Percentiles rank a stretch among this genome's conserved stretches.
These are phyloP conservation scores for Stictonetta naevosa DNA, from an alignment of 2,113 vertebrate genomes.

Conservation along the genomic window DNA sequence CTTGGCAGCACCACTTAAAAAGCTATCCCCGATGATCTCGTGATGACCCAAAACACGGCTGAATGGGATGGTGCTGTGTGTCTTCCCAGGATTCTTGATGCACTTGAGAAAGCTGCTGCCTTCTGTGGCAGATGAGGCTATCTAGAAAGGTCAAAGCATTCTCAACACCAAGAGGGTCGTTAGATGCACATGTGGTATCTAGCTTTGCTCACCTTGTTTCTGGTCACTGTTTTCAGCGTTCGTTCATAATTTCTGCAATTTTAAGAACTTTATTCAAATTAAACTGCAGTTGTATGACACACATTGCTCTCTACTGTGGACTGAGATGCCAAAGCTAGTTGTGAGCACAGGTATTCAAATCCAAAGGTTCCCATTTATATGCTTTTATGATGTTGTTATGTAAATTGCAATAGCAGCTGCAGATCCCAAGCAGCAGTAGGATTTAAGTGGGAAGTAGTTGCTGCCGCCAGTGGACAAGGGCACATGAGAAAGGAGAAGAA, in stretches of 20 bases:
- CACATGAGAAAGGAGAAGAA: not conserved
- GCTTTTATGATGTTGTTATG: not conserved
- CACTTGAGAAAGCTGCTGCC: no score
- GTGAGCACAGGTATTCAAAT: not conserved
- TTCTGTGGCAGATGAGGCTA: no score
- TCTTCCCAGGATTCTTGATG: not conserved
- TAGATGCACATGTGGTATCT: no score
- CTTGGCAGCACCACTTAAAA: not conserved
- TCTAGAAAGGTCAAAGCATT: not conserved
- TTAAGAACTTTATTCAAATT: not conserved
- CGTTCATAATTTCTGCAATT: not conserved
- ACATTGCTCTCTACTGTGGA: not conserved
- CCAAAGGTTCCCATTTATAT: not conserved
- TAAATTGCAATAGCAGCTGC: no score
- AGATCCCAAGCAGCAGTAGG: not conserved
- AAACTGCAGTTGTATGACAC: not conserved
- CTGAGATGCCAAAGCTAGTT: not conserved
- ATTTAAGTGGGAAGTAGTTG: not conserved
- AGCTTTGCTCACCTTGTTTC: not conserved
- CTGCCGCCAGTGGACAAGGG: not conserved
- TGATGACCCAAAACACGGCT: not conserved
- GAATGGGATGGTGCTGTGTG: not conserved
- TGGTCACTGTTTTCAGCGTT: not conserved
- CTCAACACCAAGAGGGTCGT: not conserved
- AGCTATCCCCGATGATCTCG: fast-evolving